Evolutionary conservation across 2,888 invertebrate genomes (phyloP), one percentile per base, ranked within the genome.

Genomic region (Spilarctia lutea): DNA sequence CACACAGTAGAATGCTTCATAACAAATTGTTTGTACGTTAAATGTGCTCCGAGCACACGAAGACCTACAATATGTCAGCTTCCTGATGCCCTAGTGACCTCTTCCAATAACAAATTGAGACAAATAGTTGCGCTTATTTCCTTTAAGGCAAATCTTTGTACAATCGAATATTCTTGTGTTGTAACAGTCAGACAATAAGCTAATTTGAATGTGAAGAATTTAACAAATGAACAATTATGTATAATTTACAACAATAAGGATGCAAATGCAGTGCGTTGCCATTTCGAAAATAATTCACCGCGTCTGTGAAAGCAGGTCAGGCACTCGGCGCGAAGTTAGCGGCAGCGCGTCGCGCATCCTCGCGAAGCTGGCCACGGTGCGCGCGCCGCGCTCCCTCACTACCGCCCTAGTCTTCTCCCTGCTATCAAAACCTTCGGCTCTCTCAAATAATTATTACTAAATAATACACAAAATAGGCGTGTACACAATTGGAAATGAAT

Each of bases 221-320:
- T 24, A 39, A 48, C 66, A 63, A 67, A 73, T 70, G 66, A 66
- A 74, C 72, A 76, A 79, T 78, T 74, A 67, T 73, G 76, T 78
- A 83, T 71, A 78, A 45, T 65, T 76, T 73, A 78, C 76, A 81
- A 81, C 81, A 82, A 87, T 85, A 87, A 86, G 83, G 79, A 85
- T 75, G 79, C 87, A 86, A 89, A 86, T 90, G 90, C 90, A 89
- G 90, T 90, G 89, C 93, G 91, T 90, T 93, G 93, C 91, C 92
- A 92, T 93, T 93, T 94, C 93, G 90, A 94, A 94, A 94, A 94
- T 94, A 94, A 94, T 94, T 92, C 92, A 92, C 90, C 87, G 89
- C 90, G 82, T 82, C 79, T 76, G 79, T 74, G 89, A 91, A 95
- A 91, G 88, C 91, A 92, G 94, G 94, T 94, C 94, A 94, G 76